These are phyloP conservation scores for Caenorhabditis angaria DNA, from an alignment of 2,888 invertebrate species.

Conservation along the genomic window DNA sequence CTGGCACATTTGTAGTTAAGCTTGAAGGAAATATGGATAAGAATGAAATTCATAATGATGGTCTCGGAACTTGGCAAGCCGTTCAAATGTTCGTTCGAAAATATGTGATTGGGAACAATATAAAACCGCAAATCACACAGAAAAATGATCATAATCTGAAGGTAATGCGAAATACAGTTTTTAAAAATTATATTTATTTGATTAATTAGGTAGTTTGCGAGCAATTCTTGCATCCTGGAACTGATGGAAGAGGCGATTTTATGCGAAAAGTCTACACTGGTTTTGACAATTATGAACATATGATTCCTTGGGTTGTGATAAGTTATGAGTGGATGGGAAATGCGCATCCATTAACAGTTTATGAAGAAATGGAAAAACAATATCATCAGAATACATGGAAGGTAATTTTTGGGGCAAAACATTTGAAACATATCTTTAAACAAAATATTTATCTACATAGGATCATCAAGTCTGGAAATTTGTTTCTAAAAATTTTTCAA, in stretches of 20 bases:
- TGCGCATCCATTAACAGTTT: slow-evolving; percentile 50
- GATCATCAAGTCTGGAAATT: too few species aligned
- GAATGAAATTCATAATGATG: slow-evolving; percentile 38
- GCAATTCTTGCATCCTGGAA: slow-evolving; percentile 51
- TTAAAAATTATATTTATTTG: background rate
- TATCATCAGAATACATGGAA: slow-evolving; percentile 39
- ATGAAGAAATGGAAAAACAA: slow-evolving; percentile 20
- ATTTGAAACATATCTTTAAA: too few species aligned
- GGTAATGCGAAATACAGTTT: slow-evolving; percentile 7
- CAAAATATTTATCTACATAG: too few species aligned
- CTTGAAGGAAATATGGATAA: slow-evolving; percentile 15
- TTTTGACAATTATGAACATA: slow-evolving; percentile 37
- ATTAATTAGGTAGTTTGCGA: slow-evolving; percentile 44
- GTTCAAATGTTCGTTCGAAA: slow-evolving; percentile 40
- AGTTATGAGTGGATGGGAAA: slow-evolving; percentile 54
- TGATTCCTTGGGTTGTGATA: slow-evolving; percentile 42
- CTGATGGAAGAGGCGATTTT: slow-evolving; percentile 46
- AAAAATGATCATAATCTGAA: slow-evolving; percentile 43
- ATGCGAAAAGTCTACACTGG: slow-evolving; percentile 48
- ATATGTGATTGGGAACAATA: slow-evolving; percentile 22
- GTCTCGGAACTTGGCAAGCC: slow-evolving; percentile 45
- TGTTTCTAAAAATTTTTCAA: too few species aligned
- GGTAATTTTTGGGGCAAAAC: too few species aligned
- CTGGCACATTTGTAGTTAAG: slow-evolving; percentile 46
- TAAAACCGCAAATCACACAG: slow-evolving; percentile 16